A percentile compares a stretch with the other conserved stretches of the same genome.
Evolutionary conservation across 2,797 vertebrate genomes (phyloP).

Genomic region (Babyrousa celebensis): DNA sequence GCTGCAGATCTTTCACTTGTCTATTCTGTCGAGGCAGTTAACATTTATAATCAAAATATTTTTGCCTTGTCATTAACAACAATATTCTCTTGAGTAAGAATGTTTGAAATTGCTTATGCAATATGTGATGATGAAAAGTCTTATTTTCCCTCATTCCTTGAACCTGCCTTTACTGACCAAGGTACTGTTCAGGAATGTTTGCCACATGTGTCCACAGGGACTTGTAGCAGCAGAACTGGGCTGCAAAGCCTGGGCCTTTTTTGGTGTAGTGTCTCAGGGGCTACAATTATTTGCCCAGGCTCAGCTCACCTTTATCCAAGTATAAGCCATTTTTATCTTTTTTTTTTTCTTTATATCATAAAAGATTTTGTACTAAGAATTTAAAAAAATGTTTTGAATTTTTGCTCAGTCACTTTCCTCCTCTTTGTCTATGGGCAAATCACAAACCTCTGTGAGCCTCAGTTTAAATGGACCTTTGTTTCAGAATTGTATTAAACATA

Average conservation of each 20-base stretch:
- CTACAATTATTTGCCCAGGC: not conserved
- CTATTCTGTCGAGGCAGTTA: conserved; percentile 53
- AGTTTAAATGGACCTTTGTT: not conserved
- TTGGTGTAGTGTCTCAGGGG: not conserved
- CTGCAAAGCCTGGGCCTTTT: not conserved
- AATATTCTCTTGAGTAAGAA: conserved; percentile 33
- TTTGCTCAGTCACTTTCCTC: conserved; percentile 13
- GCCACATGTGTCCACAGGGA: not conserved
- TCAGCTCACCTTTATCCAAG: not conserved
- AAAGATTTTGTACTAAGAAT: conserved; percentile 17
- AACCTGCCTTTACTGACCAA: not conserved
- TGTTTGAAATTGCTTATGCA: not conserved
- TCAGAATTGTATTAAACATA: not conserved
- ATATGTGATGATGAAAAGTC: not conserved
- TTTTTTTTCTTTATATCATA: not conserved
- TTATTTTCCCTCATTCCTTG: conserved; percentile 11
- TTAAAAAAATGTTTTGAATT: not conserved
- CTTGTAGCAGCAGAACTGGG: not conserved
- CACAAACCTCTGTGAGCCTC: not conserved
- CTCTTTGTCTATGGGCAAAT: not conserved
- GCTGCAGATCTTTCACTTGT: conserved; percentile 25
- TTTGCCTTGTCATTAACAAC: conserved; percentile 34
- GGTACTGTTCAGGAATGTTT: not conserved
- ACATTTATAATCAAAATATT: conserved; percentile 75
- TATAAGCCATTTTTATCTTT: not conserved